Evolutionary conservation across 2,113 vertebrate genomes (phyloP), one percentile per base, ranked within the genome.

Genomic region (Nannobrachium achirus): DNA sequence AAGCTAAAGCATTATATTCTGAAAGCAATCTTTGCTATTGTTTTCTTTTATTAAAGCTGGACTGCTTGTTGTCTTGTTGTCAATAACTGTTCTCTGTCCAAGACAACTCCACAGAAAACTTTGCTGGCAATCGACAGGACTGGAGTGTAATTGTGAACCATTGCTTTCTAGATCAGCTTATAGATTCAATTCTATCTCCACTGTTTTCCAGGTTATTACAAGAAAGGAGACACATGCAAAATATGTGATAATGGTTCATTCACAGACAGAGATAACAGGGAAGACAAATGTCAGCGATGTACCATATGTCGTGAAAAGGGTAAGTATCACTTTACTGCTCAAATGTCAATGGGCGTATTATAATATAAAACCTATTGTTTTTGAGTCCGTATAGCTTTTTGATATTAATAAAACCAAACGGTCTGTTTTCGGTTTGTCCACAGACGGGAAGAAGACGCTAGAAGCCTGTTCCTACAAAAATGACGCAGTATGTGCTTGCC

Each of bases 241-340:
- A 2, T 1, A 45, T 90, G 89, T 44, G 2, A 0, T 56, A 0
- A 0, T 0, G 0, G 0, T 5, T 44, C 41, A 11, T 89, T 0
- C 53, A 72, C 70, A 53, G 44, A 0, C 0, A 5, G 1, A 15
- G 0, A 0, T 6, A 84, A 88, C 61, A 0, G 0, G 0, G 0
- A 0, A 0, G 0, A 0, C 0, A 0, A 1, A 0, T 88, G 87
- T 16, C 0, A 0, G 0, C 7, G 1, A 10, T 91, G 87, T 60
- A 0, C 0, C 0, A 0, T 0, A 0, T 89, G 88, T 60, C 5
- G 14, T 58, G 46, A 42, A 59, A 0, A 0, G 0, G 0, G 88
- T 88, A 63, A 82, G 81, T 77, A 56, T 67, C 25, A 33, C 25
- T 33, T 33, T 33, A 41, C 58, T 74, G 13, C 64, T 65, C 38